phyloP scores from a whole-genome alignment of 2,888 invertebrate species.

The Rhopalosiphum nymphaeae region DNA sequence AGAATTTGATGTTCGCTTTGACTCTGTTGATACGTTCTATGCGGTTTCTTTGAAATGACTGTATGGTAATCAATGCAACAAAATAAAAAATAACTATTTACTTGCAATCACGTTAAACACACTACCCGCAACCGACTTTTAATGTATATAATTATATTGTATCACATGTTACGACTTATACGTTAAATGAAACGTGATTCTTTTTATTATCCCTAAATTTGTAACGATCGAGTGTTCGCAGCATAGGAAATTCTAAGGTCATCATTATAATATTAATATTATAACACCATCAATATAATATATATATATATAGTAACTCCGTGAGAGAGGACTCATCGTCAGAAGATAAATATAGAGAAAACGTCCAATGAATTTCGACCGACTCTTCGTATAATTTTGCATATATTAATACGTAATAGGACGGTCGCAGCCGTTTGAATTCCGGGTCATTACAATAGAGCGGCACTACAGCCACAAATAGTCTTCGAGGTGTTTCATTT shows the following conservation, averaged over 20 bases:
- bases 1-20: not conserved
- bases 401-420: not conserved
- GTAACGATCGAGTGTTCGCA: not conserved
- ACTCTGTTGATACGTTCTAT: not conserved
- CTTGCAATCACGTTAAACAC: not conserved
- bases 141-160: no score
- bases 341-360: not conserved
- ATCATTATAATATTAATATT: not conserved
- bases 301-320: not conserved
- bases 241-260: not conserved
- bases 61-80: not conserved
- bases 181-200: not conserved
- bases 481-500: not conserved
- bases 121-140: not conserved
- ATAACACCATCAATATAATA: not conserved
- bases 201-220: not conserved
- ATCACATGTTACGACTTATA: not conserved
- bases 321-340: not conserved
- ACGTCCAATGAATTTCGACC: conserved; percentile 17
- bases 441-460: not conserved
- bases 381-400: conserved; percentile 37
- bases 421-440: not conserved
- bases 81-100: not conserved
- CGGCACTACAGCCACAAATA: not conserved
- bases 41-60: not conserved